Conservation (phyloP, 1,140 invertebrate genomes). For the Trypoxylus dichotomus region DNA sequence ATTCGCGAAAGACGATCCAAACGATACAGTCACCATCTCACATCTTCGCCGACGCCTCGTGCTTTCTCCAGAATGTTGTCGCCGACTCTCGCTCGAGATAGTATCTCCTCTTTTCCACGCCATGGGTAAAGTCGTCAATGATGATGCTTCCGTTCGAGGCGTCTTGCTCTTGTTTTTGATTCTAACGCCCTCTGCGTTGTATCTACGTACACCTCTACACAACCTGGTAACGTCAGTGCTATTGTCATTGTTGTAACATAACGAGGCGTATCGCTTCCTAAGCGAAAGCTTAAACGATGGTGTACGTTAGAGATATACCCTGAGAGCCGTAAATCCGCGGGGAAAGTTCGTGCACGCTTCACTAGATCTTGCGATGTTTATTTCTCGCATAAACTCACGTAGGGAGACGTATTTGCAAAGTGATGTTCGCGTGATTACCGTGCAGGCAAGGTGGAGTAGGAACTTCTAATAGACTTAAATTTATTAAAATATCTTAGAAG, state of each 20-base stretch:
- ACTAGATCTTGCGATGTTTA: slow-evolving; percentile 10
- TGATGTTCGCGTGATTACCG: neutral
- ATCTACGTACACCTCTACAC: neutral
- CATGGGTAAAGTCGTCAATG: neutral
- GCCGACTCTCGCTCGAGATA: neutral
- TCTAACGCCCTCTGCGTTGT: neutral
- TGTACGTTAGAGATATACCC: neutral
- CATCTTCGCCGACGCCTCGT: neutral
- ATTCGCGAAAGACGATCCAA: slow-evolving; percentile 10
- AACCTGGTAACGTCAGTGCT: neutral
- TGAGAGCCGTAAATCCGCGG: neutral
- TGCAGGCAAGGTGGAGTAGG: neutral
- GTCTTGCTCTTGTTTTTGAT: neutral
- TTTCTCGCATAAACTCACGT: neutral
- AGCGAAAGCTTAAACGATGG: slow-evolving; percentile 4
- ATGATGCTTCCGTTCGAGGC: neutral
- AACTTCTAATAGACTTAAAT: too few species aligned
- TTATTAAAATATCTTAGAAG: too few species aligned
- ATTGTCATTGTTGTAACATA: neutral
- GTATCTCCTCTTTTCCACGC: neutral
- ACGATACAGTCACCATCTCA: neutral
- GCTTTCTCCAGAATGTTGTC: neutral
- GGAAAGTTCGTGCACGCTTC: slow-evolving; percentile 10
- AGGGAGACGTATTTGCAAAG: neutral
- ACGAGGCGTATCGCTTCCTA: neutral